Evolutionary conservation across 2,113 vertebrate genomes (phyloP).

Genomic region (Scolopax mira): DNA sequence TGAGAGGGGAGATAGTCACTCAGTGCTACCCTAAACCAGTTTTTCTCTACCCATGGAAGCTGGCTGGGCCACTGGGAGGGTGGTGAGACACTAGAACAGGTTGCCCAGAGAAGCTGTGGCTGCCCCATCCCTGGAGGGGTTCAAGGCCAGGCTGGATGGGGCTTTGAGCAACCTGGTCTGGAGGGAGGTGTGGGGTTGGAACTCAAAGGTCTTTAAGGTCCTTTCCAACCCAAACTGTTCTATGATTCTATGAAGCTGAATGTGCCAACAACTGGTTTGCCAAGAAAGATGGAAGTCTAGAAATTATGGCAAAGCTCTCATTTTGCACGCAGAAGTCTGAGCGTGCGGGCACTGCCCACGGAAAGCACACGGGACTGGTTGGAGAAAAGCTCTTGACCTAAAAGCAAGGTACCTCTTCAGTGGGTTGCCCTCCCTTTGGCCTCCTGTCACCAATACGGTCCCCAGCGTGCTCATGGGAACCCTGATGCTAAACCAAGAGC

Average conservation of each 20-base stretch:
- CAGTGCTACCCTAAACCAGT: background rate
- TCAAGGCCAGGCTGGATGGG: no score
- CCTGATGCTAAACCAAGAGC: background rate
- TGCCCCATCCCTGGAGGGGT: no score
- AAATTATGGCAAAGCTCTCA: background rate
- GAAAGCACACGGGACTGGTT: accelerated
- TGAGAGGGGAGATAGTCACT: background rate
- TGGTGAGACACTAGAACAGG: no score
- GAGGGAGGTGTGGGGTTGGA: no score
- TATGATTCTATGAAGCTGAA: background rate
- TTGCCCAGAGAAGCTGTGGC: no score
- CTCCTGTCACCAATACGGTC: background rate
- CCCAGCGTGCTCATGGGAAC: background rate
- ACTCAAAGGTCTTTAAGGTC: no score
- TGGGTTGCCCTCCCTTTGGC: background rate
- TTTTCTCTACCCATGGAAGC: background rate
- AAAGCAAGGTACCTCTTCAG: background rate
- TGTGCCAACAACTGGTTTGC: background rate
- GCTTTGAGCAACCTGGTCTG: no score
- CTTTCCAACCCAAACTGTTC: no score
- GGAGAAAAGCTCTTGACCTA: background rate
- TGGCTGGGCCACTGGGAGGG: background rate
- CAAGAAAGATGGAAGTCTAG: background rate
- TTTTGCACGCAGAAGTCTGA: background rate
- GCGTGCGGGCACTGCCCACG: background rate